These are phyloP conservation scores for Spondyliosoma cantharus DNA, from an alignment of 2,797 vertebrate genomes.

Conservation along the genomic window DNA sequence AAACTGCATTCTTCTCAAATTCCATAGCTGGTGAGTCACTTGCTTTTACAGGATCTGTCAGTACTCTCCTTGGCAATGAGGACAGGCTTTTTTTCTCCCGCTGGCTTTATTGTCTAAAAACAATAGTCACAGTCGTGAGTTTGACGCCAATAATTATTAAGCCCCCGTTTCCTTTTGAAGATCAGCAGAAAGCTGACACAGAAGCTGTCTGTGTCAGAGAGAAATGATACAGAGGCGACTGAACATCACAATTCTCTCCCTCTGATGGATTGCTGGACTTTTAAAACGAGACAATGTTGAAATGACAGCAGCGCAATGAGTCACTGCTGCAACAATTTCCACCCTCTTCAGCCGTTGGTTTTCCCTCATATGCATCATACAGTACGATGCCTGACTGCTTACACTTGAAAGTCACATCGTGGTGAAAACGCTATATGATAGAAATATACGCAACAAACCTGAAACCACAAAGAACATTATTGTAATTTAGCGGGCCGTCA, in stretches of 20 bases:
- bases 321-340: neutral
- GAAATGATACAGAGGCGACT: conserved; percentile 15
- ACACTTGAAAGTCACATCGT: neutral
- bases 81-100: conserved; percentile 23
- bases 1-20: conserved; percentile 41
- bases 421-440: neutral
- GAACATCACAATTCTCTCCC: conserved; percentile 19
- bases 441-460: conserved; percentile 15
- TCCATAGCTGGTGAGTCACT: conserved; percentile 41
- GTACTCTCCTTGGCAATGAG: conserved; percentile 38
- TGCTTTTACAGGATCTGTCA: conserved; percentile 50
- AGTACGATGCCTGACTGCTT: neutral
- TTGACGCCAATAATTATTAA: conserved; percentile 67
- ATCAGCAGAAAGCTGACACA: conserved; percentile 38
- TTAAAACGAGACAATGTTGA: conserved; percentile 13
- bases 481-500: conserved; percentile 6
- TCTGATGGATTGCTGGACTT: conserved; percentile 28
- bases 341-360: neutral
- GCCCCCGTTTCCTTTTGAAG: conserved; percentile 46
- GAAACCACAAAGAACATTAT: conserved; percentile 7
- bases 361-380: conserved; percentile 1
- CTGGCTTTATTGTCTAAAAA: conserved; percentile 63
- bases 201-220: conserved; percentile 31
- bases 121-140: conserved; percentile 61
- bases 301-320: conserved; percentile 1